These are phyloP conservation scores for Procambarus virginalis DNA, from an alignment of 1,140 invertebrate genomes.

Conservation along the genomic window DNA sequence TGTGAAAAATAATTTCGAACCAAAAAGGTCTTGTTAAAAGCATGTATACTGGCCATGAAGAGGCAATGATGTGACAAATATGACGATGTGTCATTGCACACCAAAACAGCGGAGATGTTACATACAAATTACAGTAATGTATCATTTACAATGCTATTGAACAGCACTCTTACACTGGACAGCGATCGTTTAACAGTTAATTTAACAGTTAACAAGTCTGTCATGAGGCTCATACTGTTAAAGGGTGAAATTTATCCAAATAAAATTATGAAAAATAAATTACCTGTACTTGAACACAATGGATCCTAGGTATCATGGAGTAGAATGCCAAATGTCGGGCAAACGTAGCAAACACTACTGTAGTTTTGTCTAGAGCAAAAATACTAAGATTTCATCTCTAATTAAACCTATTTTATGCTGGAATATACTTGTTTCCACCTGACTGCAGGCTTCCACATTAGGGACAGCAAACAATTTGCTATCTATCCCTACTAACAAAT, in stretches of 20 bases:
- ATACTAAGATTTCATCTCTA: neutral
- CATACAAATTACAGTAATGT: neutral
- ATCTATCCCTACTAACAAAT: neutral
- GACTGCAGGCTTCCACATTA: neutral
- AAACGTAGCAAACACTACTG: neutral
- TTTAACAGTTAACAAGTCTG: neutral
- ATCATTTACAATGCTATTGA: neutral
- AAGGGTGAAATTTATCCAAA: neutral
- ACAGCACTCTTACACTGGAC: neutral
- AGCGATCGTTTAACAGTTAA: neutral
- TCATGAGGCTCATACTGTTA: neutral
- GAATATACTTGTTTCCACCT: slow-evolving; percentile 2
- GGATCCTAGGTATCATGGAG: neutral
- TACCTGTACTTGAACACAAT: neutral
- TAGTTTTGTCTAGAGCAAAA: neutral
- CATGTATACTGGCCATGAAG: neutral
- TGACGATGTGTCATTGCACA: neutral
- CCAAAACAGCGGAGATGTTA: neutral
- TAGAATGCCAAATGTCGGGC: neutral
- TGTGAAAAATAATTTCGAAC: neutral
- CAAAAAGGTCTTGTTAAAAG: neutral
- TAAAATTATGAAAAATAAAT: too few relatives aligned
- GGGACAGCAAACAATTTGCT: neutral
- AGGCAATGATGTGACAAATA: neutral
- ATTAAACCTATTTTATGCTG: neutral